Conservation (phyloP, 2,113 vertebrate genomes). For the Xerus inauris region DNA sequence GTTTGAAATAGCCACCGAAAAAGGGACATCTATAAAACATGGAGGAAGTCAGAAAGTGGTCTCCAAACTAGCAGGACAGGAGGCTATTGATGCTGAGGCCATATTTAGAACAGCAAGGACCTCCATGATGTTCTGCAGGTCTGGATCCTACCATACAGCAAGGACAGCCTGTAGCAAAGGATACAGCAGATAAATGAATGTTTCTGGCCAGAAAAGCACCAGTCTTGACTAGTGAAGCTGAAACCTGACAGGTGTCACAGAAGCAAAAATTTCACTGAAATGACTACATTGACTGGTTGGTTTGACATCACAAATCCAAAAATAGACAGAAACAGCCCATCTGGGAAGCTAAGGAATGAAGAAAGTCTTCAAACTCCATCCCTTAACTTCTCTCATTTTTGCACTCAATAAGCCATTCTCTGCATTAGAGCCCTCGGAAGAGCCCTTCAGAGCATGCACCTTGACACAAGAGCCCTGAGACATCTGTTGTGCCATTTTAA, state of each 20-base stretch:
- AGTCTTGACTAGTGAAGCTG: not conserved
- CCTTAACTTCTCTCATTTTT: conserved; percentile 72
- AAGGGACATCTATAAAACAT: not conserved
- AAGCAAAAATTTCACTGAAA: not conserved
- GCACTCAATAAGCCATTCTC: conserved; percentile 65
- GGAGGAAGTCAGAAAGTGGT: not conserved
- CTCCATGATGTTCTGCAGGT: fast-evolving
- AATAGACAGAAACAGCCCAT: conserved; percentile 62
- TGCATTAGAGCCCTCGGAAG: conserved; percentile 63
- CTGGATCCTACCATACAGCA: not conserved
- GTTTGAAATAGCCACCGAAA: not conserved
- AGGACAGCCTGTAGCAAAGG: not conserved
- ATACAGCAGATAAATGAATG: fast-evolving
- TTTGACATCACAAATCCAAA: conserved; percentile 39
- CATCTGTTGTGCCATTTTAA: conserved; percentile 77
- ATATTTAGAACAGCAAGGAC: not conserved
- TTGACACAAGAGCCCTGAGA: conserved; percentile 79
- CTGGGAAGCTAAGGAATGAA: conserved; percentile 47
- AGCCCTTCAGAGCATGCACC: conserved; percentile 67
- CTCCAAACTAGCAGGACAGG: not conserved
- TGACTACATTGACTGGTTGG: not conserved
- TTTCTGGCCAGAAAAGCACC: not conserved
- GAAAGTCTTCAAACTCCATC: conserved; percentile 52
- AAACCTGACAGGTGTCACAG: not conserved
- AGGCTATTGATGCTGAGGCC: fast-evolving